Base-by-base conservation (phyloP, 2,797 vertebrate species). In the Dicrostonyx torquatus region DNA sequence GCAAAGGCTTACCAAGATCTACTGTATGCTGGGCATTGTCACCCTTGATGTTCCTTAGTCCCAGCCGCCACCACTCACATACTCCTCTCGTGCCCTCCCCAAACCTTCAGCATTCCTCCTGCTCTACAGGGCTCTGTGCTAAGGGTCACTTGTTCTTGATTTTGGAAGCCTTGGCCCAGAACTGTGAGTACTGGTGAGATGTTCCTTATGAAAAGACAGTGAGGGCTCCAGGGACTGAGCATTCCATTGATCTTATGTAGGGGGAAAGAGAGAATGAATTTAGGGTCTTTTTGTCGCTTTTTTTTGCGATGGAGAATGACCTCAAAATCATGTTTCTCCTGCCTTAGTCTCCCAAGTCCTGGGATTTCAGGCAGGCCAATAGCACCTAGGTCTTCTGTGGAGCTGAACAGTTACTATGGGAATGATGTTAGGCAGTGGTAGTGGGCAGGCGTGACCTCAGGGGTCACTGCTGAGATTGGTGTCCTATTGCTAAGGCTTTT, bases 391-490 rank as follows among this genome's bases (percentile, higher is more conserved):
- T 64, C 86, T 80, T 73, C 17, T 34, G 29, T 50, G 53, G 20
- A 55, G 37, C 62, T 14, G 22, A 62, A 50, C 18, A 73, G 18
- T 76, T 24, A 8, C 77, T 79, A 26, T 37, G 15, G 31, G 40
- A 58, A 37, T 29, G 50, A 62, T 11, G 34, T 31, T 26, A 60
- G 45, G 68, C 55, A 48, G 68, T 34, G 34, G 6, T 53, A 8
- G 20, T 75, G 79, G 31, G n/a, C 83, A 55, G 17, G 48, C 90
- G 53, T 8, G 9, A 34, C 72, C 60, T 31, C 20, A 2, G 50
- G 62, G 22, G 31, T 22, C 64, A 45, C 68, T 79, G 93, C 76
- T 55, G 83, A 90, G 94, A 93, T 79, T 53, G 43, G 29, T 7
- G 6, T 4, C 83, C 64, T 26, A 77, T 93, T 95, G 37, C 82